phyloP scores from a whole-genome alignment of 2,888 invertebrate genomes.

The Drosophila mimica region DNA sequence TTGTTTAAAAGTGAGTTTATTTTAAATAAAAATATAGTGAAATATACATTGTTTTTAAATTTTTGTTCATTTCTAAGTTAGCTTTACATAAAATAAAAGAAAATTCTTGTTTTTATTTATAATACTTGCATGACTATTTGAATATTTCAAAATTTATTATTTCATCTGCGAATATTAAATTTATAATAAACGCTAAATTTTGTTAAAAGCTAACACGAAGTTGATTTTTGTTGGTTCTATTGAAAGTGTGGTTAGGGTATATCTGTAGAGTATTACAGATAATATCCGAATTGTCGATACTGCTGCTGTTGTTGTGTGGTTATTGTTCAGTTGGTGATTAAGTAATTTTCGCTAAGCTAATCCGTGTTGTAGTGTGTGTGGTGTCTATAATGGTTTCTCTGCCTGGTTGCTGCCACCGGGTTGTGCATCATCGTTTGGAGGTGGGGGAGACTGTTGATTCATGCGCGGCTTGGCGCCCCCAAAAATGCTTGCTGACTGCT shows the following conservation, averaged over 20 bases:
- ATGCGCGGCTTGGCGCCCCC: constrained; percentile 96
- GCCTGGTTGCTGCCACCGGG: constrained; percentile 23
- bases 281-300: constrained; percentile 15
- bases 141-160: not conserved
- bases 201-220: constrained; percentile 3
- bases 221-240: constrained; percentile 9
- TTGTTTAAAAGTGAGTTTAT: not conserved
- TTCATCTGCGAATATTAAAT: not conserved
- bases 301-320: constrained; percentile 7
- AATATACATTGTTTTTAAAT: not conserved
- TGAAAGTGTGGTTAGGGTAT: constrained; percentile 4
- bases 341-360: constrained; percentile 53
- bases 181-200: not conserved
- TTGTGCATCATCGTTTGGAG: constrained; percentile 11
- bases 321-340: constrained; percentile 28
- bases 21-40: not conserved
- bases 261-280: not conserved
- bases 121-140: not conserved
- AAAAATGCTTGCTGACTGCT: constrained; percentile 94
- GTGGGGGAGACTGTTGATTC: constrained; percentile 15
- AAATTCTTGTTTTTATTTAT: not conserved
- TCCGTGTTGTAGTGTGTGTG: not conserved
- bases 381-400: not conserved
- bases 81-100: not conserved
- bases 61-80: not conserved